Evolutionary conservation across 1,140 invertebrate species (phyloP).

Genomic region (Drosophila navojoa): DNA sequence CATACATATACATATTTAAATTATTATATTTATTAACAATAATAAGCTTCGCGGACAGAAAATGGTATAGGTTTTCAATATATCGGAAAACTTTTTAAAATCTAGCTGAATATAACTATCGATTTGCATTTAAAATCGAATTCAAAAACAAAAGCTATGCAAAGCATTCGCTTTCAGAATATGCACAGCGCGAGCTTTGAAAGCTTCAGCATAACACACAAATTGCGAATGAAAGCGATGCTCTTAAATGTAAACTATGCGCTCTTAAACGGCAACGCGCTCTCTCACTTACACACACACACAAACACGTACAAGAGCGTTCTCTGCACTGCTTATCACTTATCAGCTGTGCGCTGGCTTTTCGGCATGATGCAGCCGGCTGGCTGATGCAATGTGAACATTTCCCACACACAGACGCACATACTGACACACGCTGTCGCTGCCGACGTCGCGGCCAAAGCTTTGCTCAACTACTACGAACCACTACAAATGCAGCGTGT

Average conservation of each 20-base stretch:
- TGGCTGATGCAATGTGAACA: slow-evolving; percentile 29
- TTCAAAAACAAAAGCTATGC: too few species aligned
- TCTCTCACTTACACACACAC: slow-evolving; percentile 1
- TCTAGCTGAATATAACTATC: neutral
- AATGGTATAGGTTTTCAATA: neutral
- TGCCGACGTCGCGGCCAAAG: slow-evolving; percentile 59
- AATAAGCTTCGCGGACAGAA: neutral
- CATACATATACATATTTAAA: too few species aligned
- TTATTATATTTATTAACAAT: too few species aligned
- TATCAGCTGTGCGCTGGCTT: slow-evolving; percentile 71
- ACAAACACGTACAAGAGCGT: neutral
- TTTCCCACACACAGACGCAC: slow-evolving; percentile 19
- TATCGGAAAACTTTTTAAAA: neutral
- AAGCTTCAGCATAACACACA: slow-evolving; percentile 24
- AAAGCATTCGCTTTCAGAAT: slow-evolving; percentile 11
- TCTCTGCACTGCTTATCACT: slow-evolving; percentile 62
- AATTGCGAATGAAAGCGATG: neutral
- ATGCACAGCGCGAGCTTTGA: slow-evolving; percentile 46
- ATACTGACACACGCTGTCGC: slow-evolving; percentile 4
- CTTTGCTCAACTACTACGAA: slow-evolving; percentile 57
- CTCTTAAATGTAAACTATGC: slow-evolving; percentile 18
- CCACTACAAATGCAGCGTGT: slow-evolving; percentile 40
- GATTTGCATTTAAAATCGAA: too few species aligned
- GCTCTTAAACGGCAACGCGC: slow-evolving; percentile 19
- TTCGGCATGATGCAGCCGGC: slow-evolving; percentile 55